Conservation (phyloP, 2,888 invertebrate species). For the Monoplex corrugatus region DNA sequence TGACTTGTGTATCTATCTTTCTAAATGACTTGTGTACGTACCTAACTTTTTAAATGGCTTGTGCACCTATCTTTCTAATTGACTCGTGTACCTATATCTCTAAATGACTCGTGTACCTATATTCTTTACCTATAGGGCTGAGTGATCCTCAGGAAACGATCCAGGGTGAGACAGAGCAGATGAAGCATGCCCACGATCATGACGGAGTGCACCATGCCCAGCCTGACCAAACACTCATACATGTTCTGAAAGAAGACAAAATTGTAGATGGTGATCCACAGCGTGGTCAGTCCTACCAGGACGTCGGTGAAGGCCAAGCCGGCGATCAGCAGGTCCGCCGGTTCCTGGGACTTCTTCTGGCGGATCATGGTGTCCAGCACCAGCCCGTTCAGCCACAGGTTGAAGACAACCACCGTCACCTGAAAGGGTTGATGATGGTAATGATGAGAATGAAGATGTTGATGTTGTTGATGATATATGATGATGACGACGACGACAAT, state of each 20-base stretch:
- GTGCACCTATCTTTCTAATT: no score
- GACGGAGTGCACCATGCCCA: slow-evolving; percentile 30
- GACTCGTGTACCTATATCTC: no score
- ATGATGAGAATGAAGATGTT: no score
- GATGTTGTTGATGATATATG: no score
- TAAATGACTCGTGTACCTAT: no score
- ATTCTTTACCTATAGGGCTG: slow-evolving; percentile 26
- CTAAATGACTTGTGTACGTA: no score
- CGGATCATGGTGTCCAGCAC: slow-evolving; percentile 41
- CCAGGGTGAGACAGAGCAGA: slow-evolving; percentile 21
- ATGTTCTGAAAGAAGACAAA: slow-evolving; percentile 37
- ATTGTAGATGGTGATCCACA: slow-evolving; percentile 36
- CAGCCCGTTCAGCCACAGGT: slow-evolving; percentile 3
- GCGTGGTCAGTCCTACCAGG: neutral
- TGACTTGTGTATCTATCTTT: no score
- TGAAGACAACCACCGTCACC: neutral
- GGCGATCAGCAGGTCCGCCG: neutral
- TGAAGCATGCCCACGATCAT: neutral
- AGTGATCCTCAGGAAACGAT: slow-evolving; percentile 27
- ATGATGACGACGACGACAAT: no score
- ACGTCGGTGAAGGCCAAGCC: slow-evolving; percentile 16
- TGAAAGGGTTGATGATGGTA: no score
- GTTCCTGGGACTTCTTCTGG: neutral
- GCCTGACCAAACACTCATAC: slow-evolving; percentile 23
- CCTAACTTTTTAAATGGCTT: no score